Base-by-base conservation (phyloP, 2,113 vertebrate species). In the Perca flavescens region DNA sequence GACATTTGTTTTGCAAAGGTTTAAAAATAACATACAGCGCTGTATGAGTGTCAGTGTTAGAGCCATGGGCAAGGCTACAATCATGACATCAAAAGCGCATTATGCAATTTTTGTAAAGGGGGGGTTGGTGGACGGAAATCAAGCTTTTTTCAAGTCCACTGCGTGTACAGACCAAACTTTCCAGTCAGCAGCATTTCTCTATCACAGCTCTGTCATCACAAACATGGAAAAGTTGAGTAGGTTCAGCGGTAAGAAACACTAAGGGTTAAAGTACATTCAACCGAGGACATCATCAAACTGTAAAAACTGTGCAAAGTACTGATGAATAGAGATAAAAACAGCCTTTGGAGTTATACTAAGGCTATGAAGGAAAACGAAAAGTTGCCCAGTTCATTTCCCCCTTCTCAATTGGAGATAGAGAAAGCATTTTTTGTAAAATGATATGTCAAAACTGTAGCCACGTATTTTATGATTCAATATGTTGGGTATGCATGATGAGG, bases 21-120 rank as follows among this genome's bases (percentile, higher is more conserved):
- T 94, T 94, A 93, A 95, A 96, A 95, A 95, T 94, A 95, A 94
- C 93, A 82, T 74, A 68, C 74, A 84, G 85, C 46, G 4, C 79
- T 85, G 86, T 82, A 89, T 93, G 88, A 89, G 88, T 93, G 89
- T 80, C 80, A 91, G 80, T 60, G 74, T 74, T 62, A 90, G 89
- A 90, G 79, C 86, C 91, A 86, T 53, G 75, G 88, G 90, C 88
- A 86, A 86, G 77, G 76, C 90, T 85, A 85, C 80, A 79, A 90
- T 85, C 80, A 83, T 89, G 83, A 91, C 89, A 91, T 94, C 89
- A 94, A 92, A 90, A 77, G 88, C 57, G 28, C 69, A 91, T 94
- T 93, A 93, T 89, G 90, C 91, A 93, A 93, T 86, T 92, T 91
- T 86, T 87, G 66, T 73, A 67, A 82, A 85, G 19, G 47, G 57